Conservation (phyloP, 64 coral and sea anemone genomes). For the Astreopora myriophthalma region DNA sequence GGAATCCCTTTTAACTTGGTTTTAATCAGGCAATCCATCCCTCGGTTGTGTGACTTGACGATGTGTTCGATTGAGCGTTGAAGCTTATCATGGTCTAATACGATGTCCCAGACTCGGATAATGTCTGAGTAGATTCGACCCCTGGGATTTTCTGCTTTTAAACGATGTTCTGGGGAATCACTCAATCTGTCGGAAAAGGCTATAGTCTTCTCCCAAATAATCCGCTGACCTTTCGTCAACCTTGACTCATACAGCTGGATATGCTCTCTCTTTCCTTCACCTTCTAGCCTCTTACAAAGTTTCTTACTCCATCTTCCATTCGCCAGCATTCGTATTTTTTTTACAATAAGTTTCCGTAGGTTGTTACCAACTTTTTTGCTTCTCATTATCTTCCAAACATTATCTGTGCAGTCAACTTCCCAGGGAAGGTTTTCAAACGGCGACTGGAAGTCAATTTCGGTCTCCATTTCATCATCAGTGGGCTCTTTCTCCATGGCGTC, state of each 20-base stretch:
- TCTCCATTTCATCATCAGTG: not conserved
- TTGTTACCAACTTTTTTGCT: not conserved
- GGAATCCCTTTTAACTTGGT: slow-evolving; percentile 68
- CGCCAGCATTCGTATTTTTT: slow-evolving; percentile 58
- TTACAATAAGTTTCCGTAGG: slow-evolving; percentile 2
- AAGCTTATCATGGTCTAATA: slow-evolving; percentile 69
- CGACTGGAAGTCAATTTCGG: not conserved
- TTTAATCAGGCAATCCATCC: slow-evolving; percentile 77
- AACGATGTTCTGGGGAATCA: not conserved
- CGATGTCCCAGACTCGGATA: slow-evolving; percentile 93
- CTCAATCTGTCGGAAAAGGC: slow-evolving; percentile 57
- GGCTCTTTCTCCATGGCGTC: not conserved
- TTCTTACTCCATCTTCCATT: slow-evolving; percentile 53
- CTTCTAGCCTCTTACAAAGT: slow-evolving; percentile 50
- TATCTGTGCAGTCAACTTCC: slow-evolving; percentile 65
- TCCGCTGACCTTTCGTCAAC: slow-evolving; percentile 30
- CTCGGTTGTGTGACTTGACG: slow-evolving; percentile 79
- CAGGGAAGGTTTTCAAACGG: slow-evolving; percentile 58
- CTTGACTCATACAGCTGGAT: slow-evolving; percentile 54
- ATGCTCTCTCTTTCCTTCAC: slow-evolving; percentile 8
- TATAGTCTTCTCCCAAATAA: slow-evolving; percentile 62
- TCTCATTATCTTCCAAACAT: slow-evolving; percentile 34
- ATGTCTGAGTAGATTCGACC: slow-evolving; percentile 82
- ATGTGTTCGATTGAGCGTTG: slow-evolving; percentile 77
- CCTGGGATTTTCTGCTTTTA: not conserved